phyloP scores from a whole-genome alignment of 2,888 invertebrate genomes.

The Sinhomidia bicolor region DNA sequence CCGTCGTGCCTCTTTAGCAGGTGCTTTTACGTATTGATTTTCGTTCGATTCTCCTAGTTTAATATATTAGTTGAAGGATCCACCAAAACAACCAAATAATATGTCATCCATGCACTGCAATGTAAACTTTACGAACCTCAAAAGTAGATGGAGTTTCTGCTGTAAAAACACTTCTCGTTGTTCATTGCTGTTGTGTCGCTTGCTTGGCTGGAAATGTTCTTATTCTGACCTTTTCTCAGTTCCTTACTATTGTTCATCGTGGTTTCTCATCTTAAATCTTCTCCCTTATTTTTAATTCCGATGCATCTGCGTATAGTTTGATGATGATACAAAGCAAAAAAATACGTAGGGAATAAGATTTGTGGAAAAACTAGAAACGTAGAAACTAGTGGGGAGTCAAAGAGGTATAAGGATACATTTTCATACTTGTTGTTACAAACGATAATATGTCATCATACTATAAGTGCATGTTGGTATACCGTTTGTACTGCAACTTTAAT shows the following conservation, averaged over 20 bases:
- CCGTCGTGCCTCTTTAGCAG: constrained; percentile 51
- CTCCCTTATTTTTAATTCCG: not conserved
- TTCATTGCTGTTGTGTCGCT: constrained; percentile 39
- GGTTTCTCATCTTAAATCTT: constrained; percentile 57
- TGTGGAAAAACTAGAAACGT: too few species aligned
- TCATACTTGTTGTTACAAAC: constrained; percentile 23
- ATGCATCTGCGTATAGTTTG: too few species aligned
- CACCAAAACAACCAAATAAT: not conserved
- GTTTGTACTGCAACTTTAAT: too few species aligned
- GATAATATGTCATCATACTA: not conserved
- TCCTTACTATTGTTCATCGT: constrained; percentile 44
- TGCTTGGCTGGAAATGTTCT: too few species aligned
- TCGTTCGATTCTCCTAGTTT: not conserved
- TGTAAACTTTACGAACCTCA: constrained; percentile 3
- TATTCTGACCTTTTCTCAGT: constrained; percentile 62
- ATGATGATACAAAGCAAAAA: constrained; percentile 43
- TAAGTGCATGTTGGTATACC: too few species aligned
- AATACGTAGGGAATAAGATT: too few species aligned
- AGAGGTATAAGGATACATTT: constrained; percentile 1
- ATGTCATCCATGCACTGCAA: too few species aligned
- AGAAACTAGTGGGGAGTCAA: not conserved
- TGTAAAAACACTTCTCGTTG: constrained; percentile 29
- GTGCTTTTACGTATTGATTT: constrained; percentile 62
- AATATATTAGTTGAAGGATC: not conserved
- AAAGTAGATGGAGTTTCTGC: constrained; percentile 38